Percentiles rank a stretch among this genome's conserved stretches.
Conservation (phyloP, 2,113 vertebrate species). For the Turdus rufiventris region DNA sequence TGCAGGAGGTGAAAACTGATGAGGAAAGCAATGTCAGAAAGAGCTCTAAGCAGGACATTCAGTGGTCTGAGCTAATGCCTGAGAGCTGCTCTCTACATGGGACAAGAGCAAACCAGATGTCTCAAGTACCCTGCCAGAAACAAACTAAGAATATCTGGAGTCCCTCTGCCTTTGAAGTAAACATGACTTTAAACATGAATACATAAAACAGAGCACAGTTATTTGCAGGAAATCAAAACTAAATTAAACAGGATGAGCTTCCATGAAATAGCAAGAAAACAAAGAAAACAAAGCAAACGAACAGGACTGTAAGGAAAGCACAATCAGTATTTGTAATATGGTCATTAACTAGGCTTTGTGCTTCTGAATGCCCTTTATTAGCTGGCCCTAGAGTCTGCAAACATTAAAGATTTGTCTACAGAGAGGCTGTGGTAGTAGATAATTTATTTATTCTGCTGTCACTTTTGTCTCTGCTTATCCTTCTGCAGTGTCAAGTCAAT, state of each 20-base stretch:
- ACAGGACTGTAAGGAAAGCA: not conserved
- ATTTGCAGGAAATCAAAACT: constrained; percentile 35
- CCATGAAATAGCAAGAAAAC: constrained; percentile 11
- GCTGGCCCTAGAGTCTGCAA: not conserved
- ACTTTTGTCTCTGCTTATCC: not conserved
- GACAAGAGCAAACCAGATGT: not conserved
- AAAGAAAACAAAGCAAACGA: constrained; percentile 8
- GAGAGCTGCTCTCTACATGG: not conserved
- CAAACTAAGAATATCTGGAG: not conserved
- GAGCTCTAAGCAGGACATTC: not conserved
- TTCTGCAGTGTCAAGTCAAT: not conserved
- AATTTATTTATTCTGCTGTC: constrained; percentile 28
- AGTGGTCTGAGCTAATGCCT: not conserved
- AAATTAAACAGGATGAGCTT: not conserved
- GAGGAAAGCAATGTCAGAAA: not conserved
- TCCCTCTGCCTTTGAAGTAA: constrained; percentile 9
- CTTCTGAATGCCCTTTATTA: constrained; percentile 1
- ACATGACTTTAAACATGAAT: not conserved
- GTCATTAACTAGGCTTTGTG: not conserved
- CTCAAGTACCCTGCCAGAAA: not conserved
- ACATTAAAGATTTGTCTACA: not conserved
- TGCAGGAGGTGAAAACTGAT: not conserved
- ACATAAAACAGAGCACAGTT: not conserved
- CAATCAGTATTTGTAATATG: not conserved
- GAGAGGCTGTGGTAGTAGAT: not conserved